Conservation (phyloP, 2,113 vertebrate species). For the Craseonycteris thonglongyai region DNA sequence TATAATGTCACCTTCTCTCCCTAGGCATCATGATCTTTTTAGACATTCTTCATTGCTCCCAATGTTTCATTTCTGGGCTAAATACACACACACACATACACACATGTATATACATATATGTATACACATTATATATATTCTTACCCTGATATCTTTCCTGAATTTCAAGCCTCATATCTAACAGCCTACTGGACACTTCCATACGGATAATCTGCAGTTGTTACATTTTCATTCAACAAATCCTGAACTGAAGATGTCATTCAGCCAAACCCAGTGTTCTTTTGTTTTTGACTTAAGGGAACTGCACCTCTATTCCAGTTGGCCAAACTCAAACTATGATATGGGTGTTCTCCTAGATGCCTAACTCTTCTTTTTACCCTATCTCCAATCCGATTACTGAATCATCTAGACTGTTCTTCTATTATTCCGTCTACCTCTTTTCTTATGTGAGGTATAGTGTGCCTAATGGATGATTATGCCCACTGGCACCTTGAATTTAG, state of each 20-base stretch:
- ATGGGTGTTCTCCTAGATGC: background rate
- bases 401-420: background rate
- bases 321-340: background rate
- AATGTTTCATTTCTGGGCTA: background rate
- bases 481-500: no score
- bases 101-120: background rate
- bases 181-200: background rate
- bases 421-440: background rate
- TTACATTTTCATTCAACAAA: background rate
- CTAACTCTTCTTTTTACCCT: background rate
- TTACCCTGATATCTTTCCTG: background rate
- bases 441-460: background rate
- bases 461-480: no score
- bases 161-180: background rate
- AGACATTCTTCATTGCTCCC: background rate
- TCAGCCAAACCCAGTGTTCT: background rate
- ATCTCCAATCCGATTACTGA: background rate
- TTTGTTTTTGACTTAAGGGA: background rate
- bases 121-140: no score
- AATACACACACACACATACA: background rate
- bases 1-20: background rate
- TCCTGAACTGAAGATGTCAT: background rate
- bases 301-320: background rate
- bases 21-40: background rate
- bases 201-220: background rate